phyloP scores from a whole-genome alignment of 2,113 vertebrate genomes.

The Eudyptes chrysolophus region DNA sequence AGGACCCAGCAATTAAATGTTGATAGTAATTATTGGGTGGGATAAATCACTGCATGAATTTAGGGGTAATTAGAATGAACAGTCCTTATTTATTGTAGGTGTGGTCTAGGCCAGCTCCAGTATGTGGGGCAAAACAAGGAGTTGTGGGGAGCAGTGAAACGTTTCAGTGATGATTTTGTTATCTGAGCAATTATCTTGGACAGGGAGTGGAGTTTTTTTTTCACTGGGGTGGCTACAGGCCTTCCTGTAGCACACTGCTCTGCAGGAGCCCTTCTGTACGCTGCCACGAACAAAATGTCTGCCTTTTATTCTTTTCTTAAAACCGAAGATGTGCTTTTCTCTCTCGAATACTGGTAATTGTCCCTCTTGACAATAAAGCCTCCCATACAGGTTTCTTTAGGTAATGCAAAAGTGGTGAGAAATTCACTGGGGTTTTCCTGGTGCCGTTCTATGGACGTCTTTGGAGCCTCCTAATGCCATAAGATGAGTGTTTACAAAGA shows the following conservation, averaged over 20 bases:
- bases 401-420: background rate
- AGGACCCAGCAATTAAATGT: background rate
- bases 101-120: background rate
- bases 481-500: background rate
- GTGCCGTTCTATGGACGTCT: rapidly evolving
- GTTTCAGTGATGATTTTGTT: background rate
- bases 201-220: background rate
- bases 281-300: rapidly evolving
- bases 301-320: background rate
- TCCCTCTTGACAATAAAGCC: background rate
- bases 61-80: background rate
- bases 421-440: background rate
- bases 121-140: background rate
- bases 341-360: no score
- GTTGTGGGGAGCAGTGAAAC: background rate
- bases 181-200: background rate
- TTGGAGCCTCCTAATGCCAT: background rate
- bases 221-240: background rate
- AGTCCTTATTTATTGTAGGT: background rate
- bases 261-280: background rate
- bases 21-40: conserved; percentile 4
- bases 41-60: background rate
- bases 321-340: background rate
- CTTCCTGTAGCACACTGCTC: background rate
- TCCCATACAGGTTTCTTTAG: background rate